Percentiles rank a stretch among this genome's conserved stretches.
phyloP scores from a whole-genome alignment of 1,140 invertebrate genomes.

The Harlomillsia oculata region DNA sequence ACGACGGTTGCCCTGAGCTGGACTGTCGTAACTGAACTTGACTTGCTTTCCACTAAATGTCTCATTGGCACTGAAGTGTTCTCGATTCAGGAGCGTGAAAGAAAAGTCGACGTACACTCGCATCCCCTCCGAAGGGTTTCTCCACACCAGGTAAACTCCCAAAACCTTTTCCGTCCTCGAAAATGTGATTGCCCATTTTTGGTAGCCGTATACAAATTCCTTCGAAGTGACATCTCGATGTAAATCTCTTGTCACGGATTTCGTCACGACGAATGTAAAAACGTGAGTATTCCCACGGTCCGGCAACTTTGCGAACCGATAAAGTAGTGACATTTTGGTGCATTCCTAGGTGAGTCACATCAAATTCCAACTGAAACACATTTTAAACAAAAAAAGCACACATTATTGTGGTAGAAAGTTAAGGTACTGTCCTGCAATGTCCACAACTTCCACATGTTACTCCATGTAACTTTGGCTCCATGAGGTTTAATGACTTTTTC shows the following conservation, averaged over 20 bases:
- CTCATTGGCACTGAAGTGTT: slow-evolving; percentile 77
- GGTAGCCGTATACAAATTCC: slow-evolving; percentile 74
- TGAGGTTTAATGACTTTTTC: too few relatives aligned
- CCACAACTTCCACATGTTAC: too few relatives aligned
- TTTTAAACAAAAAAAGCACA: too few relatives aligned
- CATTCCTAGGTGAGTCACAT: too few relatives aligned
- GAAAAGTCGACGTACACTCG: slow-evolving; percentile 71
- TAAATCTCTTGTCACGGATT: slow-evolving; percentile 64
- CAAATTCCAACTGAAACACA: too few relatives aligned
- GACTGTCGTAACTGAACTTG: slow-evolving; percentile 64
- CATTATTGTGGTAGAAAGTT: too few relatives aligned
- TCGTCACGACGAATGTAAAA: slow-evolving; percentile 72
- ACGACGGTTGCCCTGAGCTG: slow-evolving; percentile 61
- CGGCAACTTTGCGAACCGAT: slow-evolving; percentile 61
- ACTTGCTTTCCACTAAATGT: slow-evolving; percentile 66
- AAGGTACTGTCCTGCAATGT: too few relatives aligned
- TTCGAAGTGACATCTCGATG: slow-evolving; percentile 72
- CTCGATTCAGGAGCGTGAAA: slow-evolving; percentile 71
- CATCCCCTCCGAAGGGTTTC: slow-evolving; percentile 60
- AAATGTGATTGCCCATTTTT: slow-evolving; percentile 78
- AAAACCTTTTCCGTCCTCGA: slow-evolving; percentile 65
- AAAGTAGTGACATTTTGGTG: slow-evolving; percentile 16
- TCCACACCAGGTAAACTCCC: slow-evolving; percentile 71
- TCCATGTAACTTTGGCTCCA: too few relatives aligned
- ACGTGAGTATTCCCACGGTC: slow-evolving; percentile 72